Conservation (phyloP, 2,113 vertebrate species). For the Camelus dromedarius region DNA sequence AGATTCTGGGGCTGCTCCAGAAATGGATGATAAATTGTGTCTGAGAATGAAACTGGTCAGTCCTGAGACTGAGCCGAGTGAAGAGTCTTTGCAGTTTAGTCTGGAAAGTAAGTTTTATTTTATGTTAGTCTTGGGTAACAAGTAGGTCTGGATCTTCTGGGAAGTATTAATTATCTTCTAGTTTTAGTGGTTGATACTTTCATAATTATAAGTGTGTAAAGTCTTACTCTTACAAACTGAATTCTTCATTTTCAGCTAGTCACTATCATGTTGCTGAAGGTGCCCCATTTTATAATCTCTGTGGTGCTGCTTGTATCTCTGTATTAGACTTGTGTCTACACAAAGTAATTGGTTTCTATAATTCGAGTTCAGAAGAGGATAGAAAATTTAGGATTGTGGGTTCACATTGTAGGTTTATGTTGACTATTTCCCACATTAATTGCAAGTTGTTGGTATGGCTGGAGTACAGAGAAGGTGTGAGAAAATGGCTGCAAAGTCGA, state of each 20-base stretch:
- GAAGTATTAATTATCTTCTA: constrained; percentile 33
- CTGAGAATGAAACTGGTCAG: constrained; percentile 95
- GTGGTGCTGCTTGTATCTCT: neutral
- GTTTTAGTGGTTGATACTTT: constrained; percentile 38
- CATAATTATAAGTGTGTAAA: constrained; percentile 17
- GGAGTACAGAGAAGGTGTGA: neutral
- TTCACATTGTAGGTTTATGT: constrained; percentile 39
- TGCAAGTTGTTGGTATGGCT: neutral
- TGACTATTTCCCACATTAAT: constrained; percentile 18
- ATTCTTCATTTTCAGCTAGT: constrained; percentile 29
- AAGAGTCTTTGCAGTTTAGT: constrained; percentile 93
- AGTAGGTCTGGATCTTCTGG: constrained; percentile 18
- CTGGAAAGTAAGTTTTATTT: constrained; percentile 94
- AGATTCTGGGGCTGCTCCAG: constrained; percentile 73
- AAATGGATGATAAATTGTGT: constrained; percentile 91
- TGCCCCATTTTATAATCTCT: constrained; percentile 22
- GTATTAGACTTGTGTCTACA: constrained; percentile 9
- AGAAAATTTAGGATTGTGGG: constrained; percentile 28
- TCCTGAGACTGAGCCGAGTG: constrained; percentile 92
- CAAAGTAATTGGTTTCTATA: constrained; percentile 49
- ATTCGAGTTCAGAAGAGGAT: neutral
- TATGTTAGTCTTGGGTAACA: constrained; percentile 61
- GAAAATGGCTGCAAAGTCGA: neutral
- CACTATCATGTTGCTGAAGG: constrained; percentile 17
- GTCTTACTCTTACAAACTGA: constrained; percentile 31